Conservation (phyloP, 2,888 invertebrate species). For the Eilema caniola region DNA sequence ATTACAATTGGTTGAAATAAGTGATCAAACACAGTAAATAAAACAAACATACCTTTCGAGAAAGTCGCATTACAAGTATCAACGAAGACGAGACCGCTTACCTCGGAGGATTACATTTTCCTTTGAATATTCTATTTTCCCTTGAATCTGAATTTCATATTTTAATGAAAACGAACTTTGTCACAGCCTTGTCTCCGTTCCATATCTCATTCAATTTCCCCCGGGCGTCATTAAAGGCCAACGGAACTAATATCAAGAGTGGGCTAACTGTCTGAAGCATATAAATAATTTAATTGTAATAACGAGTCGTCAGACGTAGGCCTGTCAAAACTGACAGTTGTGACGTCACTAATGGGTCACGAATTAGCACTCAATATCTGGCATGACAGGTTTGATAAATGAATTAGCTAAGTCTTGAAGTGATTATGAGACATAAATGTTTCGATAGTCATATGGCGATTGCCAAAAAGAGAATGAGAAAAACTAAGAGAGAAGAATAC, state of each 20-base stretch:
- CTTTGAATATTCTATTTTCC: background rate
- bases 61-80: background rate
- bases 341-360: background rate
- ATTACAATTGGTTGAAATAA: too few species aligned
- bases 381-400: background rate
- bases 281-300: background rate
- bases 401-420: background rate
- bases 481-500: too few species aligned
- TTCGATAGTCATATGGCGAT: background rate
- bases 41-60: background rate
- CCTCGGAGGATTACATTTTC: too few species aligned
- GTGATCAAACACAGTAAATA: background rate
- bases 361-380: background rate
- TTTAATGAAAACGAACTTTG: background rate
- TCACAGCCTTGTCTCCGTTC: background rate
- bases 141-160: background rate
- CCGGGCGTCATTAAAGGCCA: background rate
- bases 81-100: background rate
- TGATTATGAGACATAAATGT: background rate
- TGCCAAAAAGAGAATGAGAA: too few species aligned
- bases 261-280: background rate
- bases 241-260: constrained; percentile 3
- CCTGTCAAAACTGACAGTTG: background rate
- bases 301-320: background rate
- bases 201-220: constrained; percentile 8